A percentile compares a stretch with the other conserved stretches of the same genome.
These are phyloP conservation scores for Lepetodrilus schrolli DNA, from an alignment of 2,888 invertebrate species.

Conservation along the genomic window DNA sequence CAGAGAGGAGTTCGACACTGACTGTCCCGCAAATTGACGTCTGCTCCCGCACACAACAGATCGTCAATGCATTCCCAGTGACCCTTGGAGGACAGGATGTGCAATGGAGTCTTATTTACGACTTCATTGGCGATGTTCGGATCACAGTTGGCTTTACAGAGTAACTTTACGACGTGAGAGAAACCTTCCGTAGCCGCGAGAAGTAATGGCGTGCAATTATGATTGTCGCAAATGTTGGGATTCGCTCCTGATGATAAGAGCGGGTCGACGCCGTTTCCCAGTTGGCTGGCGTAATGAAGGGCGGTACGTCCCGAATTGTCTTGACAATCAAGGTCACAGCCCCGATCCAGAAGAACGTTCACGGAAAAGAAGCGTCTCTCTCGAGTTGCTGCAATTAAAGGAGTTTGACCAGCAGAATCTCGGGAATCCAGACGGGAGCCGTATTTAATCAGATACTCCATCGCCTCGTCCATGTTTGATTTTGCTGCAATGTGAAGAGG, in stretches of 20 bases:
- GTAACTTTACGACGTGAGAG: conserved; percentile 62
- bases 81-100: conserved; percentile 71
- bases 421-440: conserved; percentile 55
- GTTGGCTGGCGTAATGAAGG: conserved; percentile 74
- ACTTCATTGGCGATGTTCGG: conserved; percentile 62
- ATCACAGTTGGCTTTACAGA: conserved; percentile 56
- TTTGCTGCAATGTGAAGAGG: conserved; percentile 49
- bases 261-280: conserved; percentile 62
- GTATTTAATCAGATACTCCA: conserved; percentile 47
- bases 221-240: conserved; percentile 61
- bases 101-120: conserved; percentile 62
- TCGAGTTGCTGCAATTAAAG: conserved; percentile 63
- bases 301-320: conserved; percentile 77
- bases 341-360: conserved; percentile 45
- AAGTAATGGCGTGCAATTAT: conserved; percentile 68
- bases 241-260: conserved; percentile 66
- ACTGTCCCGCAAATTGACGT: conserved; percentile 60
- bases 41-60: conserved; percentile 60
- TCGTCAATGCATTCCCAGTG: conserved; percentile 63
- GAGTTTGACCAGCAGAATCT: conserved; percentile 63
- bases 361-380: conserved; percentile 51
- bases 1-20: conserved; percentile 63
- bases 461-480: conserved; percentile 34
- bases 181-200: conserved; percentile 72
- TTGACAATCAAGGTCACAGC: conserved; percentile 54